Evolutionary conservation across 2,113 vertebrate species (phyloP), one percentile per base, ranked within the genome.

Genomic region (Dolichotis patagonum): DNA sequence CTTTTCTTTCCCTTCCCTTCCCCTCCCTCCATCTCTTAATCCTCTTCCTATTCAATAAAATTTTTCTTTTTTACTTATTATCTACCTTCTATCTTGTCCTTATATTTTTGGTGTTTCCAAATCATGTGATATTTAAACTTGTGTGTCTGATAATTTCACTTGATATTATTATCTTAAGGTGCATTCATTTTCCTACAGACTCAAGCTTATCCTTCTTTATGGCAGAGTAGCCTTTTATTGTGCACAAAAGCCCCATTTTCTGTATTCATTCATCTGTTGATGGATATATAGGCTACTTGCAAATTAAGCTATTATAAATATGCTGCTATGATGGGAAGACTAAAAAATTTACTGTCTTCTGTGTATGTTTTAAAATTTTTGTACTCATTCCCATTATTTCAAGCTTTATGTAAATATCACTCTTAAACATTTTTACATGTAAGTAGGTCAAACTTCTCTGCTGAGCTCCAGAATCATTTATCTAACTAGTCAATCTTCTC

Each of bases 401-500:
- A 80, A 91, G 9, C 78, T 90, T 69, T 92, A 73, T 63, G 22
- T 71, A 89, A 87, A 43, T 94, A 19, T 87, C 3, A 88, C 16
- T 71, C 19, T 81, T 11, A 13, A 32, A 28, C 9, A 88, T 90
- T 90, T 88, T 85, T 28, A 85, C 26, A 75, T 75, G 22, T 12
- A 43, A 43, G 5, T 35, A 91, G 8, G 58, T 65, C n/a, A 89
- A 49, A 81, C 26, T 75, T 85, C 32, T 67, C 20, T 84, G 92
- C 28, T 92, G 52, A 90, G 22, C 35, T 88, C 52, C 8, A 90
- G 54, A 84, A 10, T 85, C 38, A 92, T 17, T 54, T 85, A 52
- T 49, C 7, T 71, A 87, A 60, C 49, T 85, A 71, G 38, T 28
- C 32, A 7, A 12, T 52, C 26, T 91, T 43, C 86, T 85, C 52